A percentile compares a stretch with the other conserved stretches of the same genome.
Conservation (phyloP, 1,140 invertebrate species). For the Apolygus lucorum region DNA sequence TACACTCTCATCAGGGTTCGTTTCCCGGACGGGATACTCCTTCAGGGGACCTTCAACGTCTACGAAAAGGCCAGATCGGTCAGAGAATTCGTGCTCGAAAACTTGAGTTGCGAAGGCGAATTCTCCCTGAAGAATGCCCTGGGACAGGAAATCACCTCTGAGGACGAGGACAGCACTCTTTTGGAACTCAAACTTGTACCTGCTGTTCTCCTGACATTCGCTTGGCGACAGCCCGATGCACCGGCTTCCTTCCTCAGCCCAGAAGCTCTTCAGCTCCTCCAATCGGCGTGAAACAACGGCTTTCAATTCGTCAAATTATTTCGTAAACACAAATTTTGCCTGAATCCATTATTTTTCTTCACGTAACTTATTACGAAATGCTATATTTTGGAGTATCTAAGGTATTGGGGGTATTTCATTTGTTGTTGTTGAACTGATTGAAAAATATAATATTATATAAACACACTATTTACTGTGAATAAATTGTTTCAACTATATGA, state of each 20-base stretch:
- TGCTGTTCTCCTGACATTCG: constrained; percentile 49
- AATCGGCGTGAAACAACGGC: too few species aligned
- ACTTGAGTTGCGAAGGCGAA: constrained; percentile 48
- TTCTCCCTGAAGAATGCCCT: constrained; percentile 47
- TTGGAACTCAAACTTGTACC: constrained; percentile 63
- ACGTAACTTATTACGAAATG: too few species aligned
- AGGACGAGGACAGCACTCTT: constrained; percentile 57
- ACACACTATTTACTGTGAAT: too few species aligned
- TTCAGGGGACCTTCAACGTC: constrained; percentile 71
- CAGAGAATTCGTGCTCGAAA: constrained; percentile 61
- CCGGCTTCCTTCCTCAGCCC: constrained; percentile 48
- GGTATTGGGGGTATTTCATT: too few species aligned
- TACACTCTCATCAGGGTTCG: constrained; percentile 74
- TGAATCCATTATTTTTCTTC: too few species aligned
- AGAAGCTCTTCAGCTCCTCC: constrained; percentile 37
- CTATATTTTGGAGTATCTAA: too few species aligned
- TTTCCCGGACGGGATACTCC: constrained; percentile 75
- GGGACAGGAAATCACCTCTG: constrained; percentile 50
- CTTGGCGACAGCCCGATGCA: not conserved
- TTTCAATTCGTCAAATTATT: too few species aligned
- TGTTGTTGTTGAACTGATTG: too few species aligned
- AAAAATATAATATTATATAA: too few species aligned
- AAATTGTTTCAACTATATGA: too few species aligned
- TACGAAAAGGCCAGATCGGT: constrained; percentile 63
- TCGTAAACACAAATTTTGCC: too few species aligned